Evolutionary conservation across 2,113 vertebrate species (phyloP).

Genomic region (Planiliza haematocheilus): DNA sequence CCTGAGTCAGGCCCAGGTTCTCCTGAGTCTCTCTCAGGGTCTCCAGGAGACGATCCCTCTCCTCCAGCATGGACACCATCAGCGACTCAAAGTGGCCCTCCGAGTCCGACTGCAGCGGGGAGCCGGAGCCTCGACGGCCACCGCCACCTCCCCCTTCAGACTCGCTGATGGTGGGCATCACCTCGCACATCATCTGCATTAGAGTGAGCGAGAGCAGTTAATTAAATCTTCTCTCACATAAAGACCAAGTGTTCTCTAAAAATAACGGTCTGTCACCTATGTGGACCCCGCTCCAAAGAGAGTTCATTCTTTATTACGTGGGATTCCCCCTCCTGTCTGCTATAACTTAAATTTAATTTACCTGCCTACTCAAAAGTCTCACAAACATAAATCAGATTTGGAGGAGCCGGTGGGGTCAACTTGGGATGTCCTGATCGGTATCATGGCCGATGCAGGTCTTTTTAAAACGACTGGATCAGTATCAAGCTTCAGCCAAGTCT

Average conservation of each 20-base stretch:
- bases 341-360: too few species aligned
- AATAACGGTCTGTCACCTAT: too few species aligned
- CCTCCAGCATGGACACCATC: slow-evolving; percentile 99
- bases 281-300: too few species aligned
- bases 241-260: not conserved
- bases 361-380: too few species aligned
- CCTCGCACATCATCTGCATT: slow-evolving; percentile 99
- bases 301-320: too few species aligned
- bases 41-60: slow-evolving; percentile 95
- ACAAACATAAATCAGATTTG: too few species aligned
- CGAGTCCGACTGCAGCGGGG: slow-evolving; percentile 91
- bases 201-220: not conserved
- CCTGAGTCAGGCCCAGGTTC: slow-evolving; percentile 92
- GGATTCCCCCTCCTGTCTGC: too few species aligned
- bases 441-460: too few species aligned
- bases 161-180: slow-evolving; percentile 99
- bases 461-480: too few species aligned
- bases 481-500: too few species aligned
- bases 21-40: slow-evolving; percentile 97
- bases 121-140: slow-evolving; percentile 88
- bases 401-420: too few species aligned
- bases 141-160: slow-evolving; percentile 88
- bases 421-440: too few species aligned
- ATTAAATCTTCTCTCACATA: not conserved
- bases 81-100: slow-evolving; percentile 98